Evolutionary conservation across 2,113 vertebrate species (phyloP).

Genomic region (Noturus placidus): DNA sequence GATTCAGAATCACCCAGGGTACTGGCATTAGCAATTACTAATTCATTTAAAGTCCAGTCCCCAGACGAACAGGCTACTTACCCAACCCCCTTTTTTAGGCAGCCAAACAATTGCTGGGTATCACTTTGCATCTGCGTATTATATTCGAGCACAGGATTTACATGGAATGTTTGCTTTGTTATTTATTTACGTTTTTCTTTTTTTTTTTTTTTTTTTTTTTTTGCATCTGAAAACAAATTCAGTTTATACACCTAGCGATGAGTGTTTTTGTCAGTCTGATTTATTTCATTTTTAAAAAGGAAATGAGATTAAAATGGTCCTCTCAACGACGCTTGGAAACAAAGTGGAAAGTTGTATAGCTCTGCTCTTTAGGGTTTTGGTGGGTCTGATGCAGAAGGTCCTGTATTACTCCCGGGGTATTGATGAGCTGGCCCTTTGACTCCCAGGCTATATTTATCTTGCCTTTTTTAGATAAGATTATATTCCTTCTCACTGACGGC

Average conservation of each 20-base stretch:
- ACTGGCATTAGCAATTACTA: constrained; percentile 36
- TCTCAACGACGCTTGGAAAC: not conserved
- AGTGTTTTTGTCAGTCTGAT: not conserved
- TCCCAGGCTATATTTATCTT: constrained; percentile 66
- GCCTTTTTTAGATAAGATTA: constrained; percentile 77
- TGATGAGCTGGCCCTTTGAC: constrained; percentile 53
- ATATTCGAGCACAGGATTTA: not conserved
- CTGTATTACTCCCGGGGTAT: constrained; percentile 47
- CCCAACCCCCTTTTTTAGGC: not conserved
- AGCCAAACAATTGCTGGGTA: constrained; percentile 29
- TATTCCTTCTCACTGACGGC: constrained; percentile 61
- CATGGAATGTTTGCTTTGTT: constrained; percentile 22
- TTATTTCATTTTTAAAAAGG: constrained; percentile 3
- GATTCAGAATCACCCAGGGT: constrained; percentile 37
- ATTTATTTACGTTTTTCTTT: not conserved
- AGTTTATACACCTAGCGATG: not conserved
- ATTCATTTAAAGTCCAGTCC: constrained; percentile 43
- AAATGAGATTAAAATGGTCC: not conserved
- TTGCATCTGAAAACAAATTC: constrained; percentile 22
- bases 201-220: not conserved
- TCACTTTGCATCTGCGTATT: constrained; percentile 32
- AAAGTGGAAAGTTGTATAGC: not conserved
- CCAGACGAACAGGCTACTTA: constrained; percentile 33
- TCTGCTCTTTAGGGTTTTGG: not conserved
- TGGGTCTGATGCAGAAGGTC: constrained; percentile 42